Evolutionary conservation across 2,797 vertebrate species (phyloP), one percentile per base, ranked within the genome.

Genomic region (Spondyliosoma cantharus): DNA sequence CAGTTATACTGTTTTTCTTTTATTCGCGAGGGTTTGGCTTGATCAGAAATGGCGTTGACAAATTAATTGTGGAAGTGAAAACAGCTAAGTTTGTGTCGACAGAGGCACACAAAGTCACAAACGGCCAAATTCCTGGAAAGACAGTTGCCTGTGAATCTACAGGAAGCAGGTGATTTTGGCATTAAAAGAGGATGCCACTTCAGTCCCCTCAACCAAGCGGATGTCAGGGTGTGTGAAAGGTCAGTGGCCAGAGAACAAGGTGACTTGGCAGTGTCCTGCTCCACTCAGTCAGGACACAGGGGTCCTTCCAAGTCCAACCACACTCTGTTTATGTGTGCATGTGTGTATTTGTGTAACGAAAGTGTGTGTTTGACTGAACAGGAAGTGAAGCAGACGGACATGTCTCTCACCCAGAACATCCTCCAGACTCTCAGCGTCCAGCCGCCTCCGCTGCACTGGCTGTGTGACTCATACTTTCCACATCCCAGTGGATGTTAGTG

Each of bases 391-490:
- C 89, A 93, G 93, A 93, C 93, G 89, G 92, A 90, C 91, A 84
- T 87, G 85, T 91, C 91, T 90, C 86, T 93, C 89, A 92, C 89
- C 85, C 92, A 87, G 91, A 92, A 93, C 93, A 94, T 94, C 93
- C 93, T 92, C 91, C 89, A 91, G 92, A 87, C 85, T 92, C 76
- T 74, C 74, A 7, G 66, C 78, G 87, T 90, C 85, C 89, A 85
- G 87, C 87, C 48, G 61, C 88, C 88, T 87, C 87, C 75, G 64
- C 83, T 77, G 86, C 70, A 68, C 71, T 85, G 81, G 63, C 80
- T 80, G 86, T 60, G 89, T 95, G 95, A 95, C 90, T 95, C 93
- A 95, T 85, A 90, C 73, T 94, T 95, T 95, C 95, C 95, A 94
- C 91, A 91, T 92, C 88, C 93, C 84, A 76, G 86, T 92, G 87